phyloP scores from a whole-genome alignment of 1,140 invertebrate genomes.

The Hormaphis cornu region DNA sequence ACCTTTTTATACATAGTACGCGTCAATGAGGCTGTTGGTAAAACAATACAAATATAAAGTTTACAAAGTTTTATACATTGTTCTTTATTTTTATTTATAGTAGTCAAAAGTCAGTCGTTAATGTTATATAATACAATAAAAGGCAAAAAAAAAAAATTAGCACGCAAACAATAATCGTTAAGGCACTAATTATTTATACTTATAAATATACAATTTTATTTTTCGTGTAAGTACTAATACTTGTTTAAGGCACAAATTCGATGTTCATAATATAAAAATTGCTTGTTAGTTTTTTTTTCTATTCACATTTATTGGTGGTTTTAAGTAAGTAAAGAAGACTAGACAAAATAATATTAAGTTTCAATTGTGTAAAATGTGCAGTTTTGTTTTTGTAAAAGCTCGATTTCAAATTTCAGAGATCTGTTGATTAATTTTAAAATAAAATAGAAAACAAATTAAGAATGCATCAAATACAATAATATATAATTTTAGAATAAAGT shows the following conservation, averaged over 20 bases:
- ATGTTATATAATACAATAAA: conserved; percentile 31
- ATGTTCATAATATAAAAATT: neutral
- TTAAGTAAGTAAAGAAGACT: conserved; percentile 15
- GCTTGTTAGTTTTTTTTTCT: neutral
- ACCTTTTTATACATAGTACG: no score
- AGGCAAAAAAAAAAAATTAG: conserved; percentile 26
- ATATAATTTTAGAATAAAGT: conserved; percentile 22
- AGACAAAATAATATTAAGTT: conserved; percentile 4
- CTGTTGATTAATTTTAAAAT: conserved; percentile 23
- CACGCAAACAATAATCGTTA: conserved; percentile 24
- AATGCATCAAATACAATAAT: conserved; percentile 17
- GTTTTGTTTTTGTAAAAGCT: neutral
- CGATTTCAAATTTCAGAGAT: conserved; percentile 22
- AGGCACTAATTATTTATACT: conserved; percentile 3
- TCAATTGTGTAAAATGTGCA: neutral
- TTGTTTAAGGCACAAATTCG: conserved; percentile 13
- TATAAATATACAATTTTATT: neutral
- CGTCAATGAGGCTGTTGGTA: no score
- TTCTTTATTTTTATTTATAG: conserved; percentile 7
- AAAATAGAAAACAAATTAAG: conserved; percentile 27
- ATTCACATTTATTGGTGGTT: conserved; percentile 2
- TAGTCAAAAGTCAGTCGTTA: conserved; percentile 30
- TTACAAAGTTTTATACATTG: neutral
- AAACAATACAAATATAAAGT: neutral
- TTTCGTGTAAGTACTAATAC: conserved; percentile 14